Percentiles rank a stretch among this genome's conserved stretches.
Conservation (phyloP, 2,797 vertebrate species). For the Iguana delicatissima region DNA sequence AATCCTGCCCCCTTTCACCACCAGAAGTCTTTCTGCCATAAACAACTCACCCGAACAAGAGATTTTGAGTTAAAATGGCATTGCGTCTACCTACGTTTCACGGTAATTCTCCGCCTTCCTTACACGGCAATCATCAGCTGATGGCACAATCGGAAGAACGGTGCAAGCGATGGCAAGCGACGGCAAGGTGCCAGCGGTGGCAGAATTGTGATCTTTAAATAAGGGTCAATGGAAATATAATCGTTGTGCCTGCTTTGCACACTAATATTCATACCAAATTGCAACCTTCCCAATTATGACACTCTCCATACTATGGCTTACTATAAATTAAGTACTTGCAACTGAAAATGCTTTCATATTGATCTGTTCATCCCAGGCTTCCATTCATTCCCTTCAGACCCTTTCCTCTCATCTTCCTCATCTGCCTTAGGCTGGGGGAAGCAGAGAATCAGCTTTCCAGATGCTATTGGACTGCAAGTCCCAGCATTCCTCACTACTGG, state of each 20-base stretch:
- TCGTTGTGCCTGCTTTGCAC: neutral
- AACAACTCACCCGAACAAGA: neutral
- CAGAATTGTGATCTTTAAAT: neutral
- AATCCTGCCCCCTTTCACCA: too few relatives aligned
- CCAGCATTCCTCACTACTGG: too few relatives aligned
- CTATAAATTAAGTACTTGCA: neutral
- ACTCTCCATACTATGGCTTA: neutral
- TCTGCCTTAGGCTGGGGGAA: neutral
- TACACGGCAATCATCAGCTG: neutral
- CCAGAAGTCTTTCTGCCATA: neutral
- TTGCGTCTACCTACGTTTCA: neutral
- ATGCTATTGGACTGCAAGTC: too few relatives aligned
- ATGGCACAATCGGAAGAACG: neutral
- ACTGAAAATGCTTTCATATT: neutral
- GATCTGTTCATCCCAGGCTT: neutral
- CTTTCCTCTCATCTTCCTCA: neutral
- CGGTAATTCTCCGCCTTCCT: neutral
- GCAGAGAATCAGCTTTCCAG: too few relatives aligned
- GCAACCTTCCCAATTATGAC: too few relatives aligned
- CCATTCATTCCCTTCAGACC: neutral
- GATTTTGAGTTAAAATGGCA: neutral
- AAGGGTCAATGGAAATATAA: neutral
- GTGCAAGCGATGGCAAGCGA: neutral
- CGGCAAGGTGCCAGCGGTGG: neutral
- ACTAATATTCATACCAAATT: neutral